Conservation (phyloP, 2,113 vertebrate genomes). For the Strix uralensis region DNA sequence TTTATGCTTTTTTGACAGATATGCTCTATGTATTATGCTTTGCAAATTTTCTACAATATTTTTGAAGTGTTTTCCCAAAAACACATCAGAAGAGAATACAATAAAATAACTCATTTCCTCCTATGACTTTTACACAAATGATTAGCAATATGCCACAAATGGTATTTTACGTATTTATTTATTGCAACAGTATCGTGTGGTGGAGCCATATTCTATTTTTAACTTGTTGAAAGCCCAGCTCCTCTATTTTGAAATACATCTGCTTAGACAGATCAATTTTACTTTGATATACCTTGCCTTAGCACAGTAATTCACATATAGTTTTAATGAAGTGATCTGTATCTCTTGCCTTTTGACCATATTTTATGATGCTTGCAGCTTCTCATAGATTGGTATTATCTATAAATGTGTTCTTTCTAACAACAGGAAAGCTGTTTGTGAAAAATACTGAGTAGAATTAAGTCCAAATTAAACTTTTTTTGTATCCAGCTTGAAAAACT, state of each 20-base stretch:
- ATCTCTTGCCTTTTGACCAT: neutral
- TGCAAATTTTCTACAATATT: neutral
- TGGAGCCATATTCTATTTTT: neutral
- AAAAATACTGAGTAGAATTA: neutral
- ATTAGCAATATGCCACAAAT: fast-evolving
- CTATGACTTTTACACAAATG: neutral
- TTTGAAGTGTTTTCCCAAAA: neutral
- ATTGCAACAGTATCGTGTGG: neutral
- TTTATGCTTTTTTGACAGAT: neutral
- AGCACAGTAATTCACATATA: neutral
- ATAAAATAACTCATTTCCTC: neutral
- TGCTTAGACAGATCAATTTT: neutral
- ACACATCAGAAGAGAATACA: neutral
- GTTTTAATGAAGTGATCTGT: neutral
- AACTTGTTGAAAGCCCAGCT: neutral
- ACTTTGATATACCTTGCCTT: neutral
- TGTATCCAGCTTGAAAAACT: neutral
- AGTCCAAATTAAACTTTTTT: neutral
- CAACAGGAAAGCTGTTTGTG: neutral
- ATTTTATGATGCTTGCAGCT: neutral
- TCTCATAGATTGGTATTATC: neutral
- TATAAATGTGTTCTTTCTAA: neutral
- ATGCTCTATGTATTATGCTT: neutral
- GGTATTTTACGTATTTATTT: neutral
- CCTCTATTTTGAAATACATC: neutral